A percentile compares a stretch with the other conserved stretches of the same genome.
Evolutionary conservation across 2,888 invertebrate species (phyloP).

Genomic region (Lasioglossum marginatum): DNA sequence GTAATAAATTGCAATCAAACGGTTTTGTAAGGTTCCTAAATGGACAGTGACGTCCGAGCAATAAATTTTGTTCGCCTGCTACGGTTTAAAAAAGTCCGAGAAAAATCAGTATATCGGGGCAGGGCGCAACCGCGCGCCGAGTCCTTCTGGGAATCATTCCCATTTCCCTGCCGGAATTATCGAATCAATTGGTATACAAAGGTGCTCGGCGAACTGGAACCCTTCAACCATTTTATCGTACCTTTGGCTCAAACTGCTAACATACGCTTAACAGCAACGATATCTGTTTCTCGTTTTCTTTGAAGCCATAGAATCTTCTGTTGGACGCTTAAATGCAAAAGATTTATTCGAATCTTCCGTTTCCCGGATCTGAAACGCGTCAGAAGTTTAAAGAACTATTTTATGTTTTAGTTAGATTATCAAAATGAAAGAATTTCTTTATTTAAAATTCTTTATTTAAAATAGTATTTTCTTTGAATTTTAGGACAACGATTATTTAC

Average conservation of each 20-base stretch:
- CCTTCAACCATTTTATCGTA: slow-evolving; percentile 22
- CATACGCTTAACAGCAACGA: neutral
- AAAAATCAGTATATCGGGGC: slow-evolving; percentile 25
- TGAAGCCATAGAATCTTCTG: neutral
- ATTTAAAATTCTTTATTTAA: no score
- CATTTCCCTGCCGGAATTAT: slow-evolving; percentile 23
- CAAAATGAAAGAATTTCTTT: no score
- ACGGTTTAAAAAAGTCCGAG: neutral
- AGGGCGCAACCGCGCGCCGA: neutral
- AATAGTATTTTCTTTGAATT: neutral
- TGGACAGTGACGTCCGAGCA: slow-evolving; percentile 22
- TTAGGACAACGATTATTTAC: no score
- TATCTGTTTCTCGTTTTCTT: slow-evolving; percentile 19
- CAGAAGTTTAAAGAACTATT: no score
- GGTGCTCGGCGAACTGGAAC: slow-evolving; percentile 5
- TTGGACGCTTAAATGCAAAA: neutral
- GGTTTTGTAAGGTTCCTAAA: slow-evolving; percentile 28
- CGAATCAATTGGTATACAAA: slow-evolving; percentile 33
- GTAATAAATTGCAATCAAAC: slow-evolving; percentile 50
- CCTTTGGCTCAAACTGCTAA: slow-evolving; percentile 11
- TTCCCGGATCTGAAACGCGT: neutral
- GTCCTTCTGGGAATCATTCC: slow-evolving; percentile 24
- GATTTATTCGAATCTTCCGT: neutral
- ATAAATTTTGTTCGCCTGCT: slow-evolving; percentile 37
- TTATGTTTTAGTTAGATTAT: no score